Evolutionary conservation across 2,113 vertebrate species (phyloP).

Genomic region (Charina bottae): DNA sequence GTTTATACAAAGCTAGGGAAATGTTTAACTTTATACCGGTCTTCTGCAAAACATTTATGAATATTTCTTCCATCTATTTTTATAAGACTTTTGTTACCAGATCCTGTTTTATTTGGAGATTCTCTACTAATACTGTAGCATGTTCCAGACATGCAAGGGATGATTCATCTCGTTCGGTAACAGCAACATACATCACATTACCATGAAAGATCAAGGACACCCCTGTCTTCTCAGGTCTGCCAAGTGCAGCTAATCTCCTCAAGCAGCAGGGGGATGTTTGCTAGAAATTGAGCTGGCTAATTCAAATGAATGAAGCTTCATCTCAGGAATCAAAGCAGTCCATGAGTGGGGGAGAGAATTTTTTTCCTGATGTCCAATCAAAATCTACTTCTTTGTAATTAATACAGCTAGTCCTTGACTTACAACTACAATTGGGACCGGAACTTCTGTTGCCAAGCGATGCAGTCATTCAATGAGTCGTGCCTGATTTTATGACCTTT

Average conservation of each 20-base stretch:
- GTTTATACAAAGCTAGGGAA: not conserved
- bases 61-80: not conserved
- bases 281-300: not conserved
- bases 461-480: too few relatives aligned
- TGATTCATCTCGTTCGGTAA: conserved; percentile 45
- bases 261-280: not conserved
- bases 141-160: conserved; percentile 53
- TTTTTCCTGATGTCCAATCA: not conserved
- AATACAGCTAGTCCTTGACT: too few relatives aligned
- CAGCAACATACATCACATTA: conserved; percentile 48
- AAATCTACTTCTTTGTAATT: not conserved
- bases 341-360: not conserved
- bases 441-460: too few relatives aligned
- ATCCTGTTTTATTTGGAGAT: conserved; percentile 36
- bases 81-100: not conserved
- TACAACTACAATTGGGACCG: too few relatives aligned
- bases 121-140: not conserved
- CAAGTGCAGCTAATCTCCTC: not conserved
- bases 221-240: conserved; percentile 49
- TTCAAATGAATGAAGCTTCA: not conserved
- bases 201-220: conserved; percentile 35
- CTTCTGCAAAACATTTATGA: not conserved
- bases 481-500: too few relatives aligned
- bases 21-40: not conserved
- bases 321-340: too few relatives aligned